Evolutionary conservation across 2,888 invertebrate genomes (phyloP), one percentile per base, ranked within the genome.

Genomic region (Salpingus planirostris): DNA sequence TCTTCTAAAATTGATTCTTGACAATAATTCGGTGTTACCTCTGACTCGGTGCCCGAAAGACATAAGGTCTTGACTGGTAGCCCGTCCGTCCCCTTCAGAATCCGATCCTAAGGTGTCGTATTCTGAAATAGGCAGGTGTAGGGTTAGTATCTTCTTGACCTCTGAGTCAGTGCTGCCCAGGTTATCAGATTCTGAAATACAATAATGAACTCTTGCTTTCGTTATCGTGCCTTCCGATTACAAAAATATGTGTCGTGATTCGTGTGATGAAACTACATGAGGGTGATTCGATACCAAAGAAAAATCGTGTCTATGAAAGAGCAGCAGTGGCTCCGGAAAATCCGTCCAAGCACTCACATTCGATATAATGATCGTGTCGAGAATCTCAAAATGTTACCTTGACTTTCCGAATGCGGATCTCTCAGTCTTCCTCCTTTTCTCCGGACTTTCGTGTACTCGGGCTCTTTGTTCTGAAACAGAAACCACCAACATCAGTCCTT

Each of bases 131-230:
- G 86, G 85, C 76, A 86, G 81, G 78, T 86, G 86, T 70, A 86
- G 81, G 66, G 85, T 84, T 80, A 86, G 68, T 76, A 86, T 86
- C 80, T 86, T 85, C 80, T 85, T 85, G 73, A 86, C 85, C 78
- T 89, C 88, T 70, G 88, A 88, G 78, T 89, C 88, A 75, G 88
- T 88, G 66, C 87, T 88, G 71, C 89, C 88, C 79, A 87, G 78
- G 80, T 87, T 88, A 80, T 87, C 88, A 71, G 85, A 85, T 76
- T 90, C 83, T 82, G 81, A 57, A 73, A 75, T 58, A n/a, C n/a
- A n/a, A 52, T 38, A 51, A 51, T 40, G 38, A 38, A 46, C 38
- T 43, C 29, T 40, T 44, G 41, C 37, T 47, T 31, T 33, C 31
- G 31, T 39, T 38, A 29, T 35, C 15, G 15, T 23, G 36, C 28